phyloP scores from a whole-genome alignment of 1,140 invertebrate species.

The Diabrotica undecimpunctata region DNA sequence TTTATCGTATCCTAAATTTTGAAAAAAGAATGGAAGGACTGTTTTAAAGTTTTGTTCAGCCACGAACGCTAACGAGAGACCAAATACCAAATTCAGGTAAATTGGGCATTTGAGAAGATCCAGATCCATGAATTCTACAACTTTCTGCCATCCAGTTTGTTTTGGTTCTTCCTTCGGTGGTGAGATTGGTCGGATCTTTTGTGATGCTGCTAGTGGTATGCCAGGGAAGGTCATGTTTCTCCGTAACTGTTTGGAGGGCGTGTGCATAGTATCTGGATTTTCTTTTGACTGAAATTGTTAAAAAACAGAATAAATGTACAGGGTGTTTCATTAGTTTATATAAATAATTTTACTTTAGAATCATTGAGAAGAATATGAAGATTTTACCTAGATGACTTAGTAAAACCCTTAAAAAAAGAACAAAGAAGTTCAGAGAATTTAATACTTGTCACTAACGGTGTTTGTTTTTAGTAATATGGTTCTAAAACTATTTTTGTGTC shows the following conservation, averaged over 20 bases:
- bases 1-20: conserved; percentile 61
- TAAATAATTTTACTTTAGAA: no score
- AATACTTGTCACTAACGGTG: no score
- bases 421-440: no score
- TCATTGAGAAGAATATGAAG: no score
- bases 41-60: conserved; percentile 73
- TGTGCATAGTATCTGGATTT: conserved; percentile 1
- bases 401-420: no score
- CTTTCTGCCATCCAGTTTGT: conserved; percentile 40
- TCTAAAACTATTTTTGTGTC: no score
- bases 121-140: conserved; percentile 45
- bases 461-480: no score
- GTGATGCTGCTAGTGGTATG: conserved; percentile 39
- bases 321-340: no score
- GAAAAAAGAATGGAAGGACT: conserved; percentile 70
- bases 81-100: conserved; percentile 67
- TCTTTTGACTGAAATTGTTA: conserved; percentile 5
- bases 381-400: no score
- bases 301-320: no score
- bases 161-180: conserved; percentile 31
- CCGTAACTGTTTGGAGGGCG: conserved; percentile 26
- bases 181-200: conserved; percentile 35
- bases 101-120: conserved; percentile 51
- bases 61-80: conserved; percentile 67
- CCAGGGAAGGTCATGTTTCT: conserved; percentile 46